Base-by-base conservation (phyloP, 2,113 vertebrate genomes). In the Chrysemys picta region DNA sequence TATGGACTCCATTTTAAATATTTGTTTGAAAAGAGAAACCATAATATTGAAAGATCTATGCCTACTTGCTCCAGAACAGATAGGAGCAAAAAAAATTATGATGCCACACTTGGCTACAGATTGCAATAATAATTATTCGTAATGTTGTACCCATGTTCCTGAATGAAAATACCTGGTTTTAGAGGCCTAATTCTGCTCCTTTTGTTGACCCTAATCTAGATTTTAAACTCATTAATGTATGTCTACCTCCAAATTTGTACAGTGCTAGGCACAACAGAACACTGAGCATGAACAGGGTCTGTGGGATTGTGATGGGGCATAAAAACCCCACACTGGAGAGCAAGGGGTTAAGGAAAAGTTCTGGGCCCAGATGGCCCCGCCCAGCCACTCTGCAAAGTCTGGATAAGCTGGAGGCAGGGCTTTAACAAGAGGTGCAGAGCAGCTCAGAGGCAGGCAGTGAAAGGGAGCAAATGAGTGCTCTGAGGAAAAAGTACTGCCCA, bases 51-150 rank as follows among this genome's bases (percentile, higher is more conserved):
- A 14, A 93, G 50, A 2, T 50, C 82, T 65, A 56, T 21, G 38
- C 45, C 1, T 24, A 27, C 45, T 75, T 76, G 2, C 80, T 90
- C 9, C 38, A 62, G 19, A 2, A 54, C 50, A 27, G 42, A 78
- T 47, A 78, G 81, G 38, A 1, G 3, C 78, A 79, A 65, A 49
- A 49, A 69, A 56, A 27, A 56, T 82, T 24, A 8, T n/a, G 27
- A 53, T 1, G 0, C 2, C 81, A 88, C 0, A 35, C 3, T 0
- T 31, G 2, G 31, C 75, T 62, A 76, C 2, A 76, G 27, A 62
- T 7, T 62, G 35, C 89, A 87, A 87, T 38, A 29, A 82, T 9
- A 57, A 10, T 29, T 14, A 69, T 42, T 8, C 29, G 42, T 82
- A 24, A 8, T 4, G 42, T 27, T 25, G 5, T 92, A 93, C 45